phyloP scores from a whole-genome alignment of 2,113 vertebrate genomes.

The Chaetodon auriga region DNA sequence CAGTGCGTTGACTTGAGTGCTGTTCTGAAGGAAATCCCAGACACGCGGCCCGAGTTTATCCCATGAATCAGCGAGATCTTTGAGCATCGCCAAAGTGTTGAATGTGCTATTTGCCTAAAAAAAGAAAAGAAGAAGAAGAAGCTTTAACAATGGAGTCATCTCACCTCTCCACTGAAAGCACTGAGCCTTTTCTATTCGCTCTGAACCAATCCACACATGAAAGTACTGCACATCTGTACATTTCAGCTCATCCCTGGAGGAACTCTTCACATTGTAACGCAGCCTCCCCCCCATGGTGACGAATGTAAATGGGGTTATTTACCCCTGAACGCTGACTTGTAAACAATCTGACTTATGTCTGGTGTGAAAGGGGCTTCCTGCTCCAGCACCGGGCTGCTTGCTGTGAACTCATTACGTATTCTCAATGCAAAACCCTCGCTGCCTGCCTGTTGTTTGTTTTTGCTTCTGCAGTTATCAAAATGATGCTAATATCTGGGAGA shows the following conservation, averaged over 20 bases:
- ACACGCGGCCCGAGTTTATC: slow-evolving; percentile 88
- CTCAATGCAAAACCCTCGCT: slow-evolving; percentile 30
- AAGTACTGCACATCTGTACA: slow-evolving; percentile 44
- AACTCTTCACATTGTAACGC: slow-evolving; percentile 51
- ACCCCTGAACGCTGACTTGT: slow-evolving; percentile 71
- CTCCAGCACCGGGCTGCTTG: slow-evolving; percentile 29
- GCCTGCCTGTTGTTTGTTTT: slow-evolving; percentile 66
- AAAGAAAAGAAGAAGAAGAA: slow-evolving; percentile 33
- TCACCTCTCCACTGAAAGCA: slow-evolving; percentile 15
- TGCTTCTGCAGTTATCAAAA: slow-evolving; percentile 55
- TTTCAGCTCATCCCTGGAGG: slow-evolving; percentile 57
- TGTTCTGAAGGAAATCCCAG: slow-evolving; percentile 90
- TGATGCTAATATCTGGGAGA: slow-evolving; percentile 58
- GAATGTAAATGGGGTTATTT: slow-evolving; percentile 77
- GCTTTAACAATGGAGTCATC: slow-evolving; percentile 30
- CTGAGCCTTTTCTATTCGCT: slow-evolving; percentile 24
- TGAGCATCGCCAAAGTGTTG: slow-evolving; percentile 88
- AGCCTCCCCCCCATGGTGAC: slow-evolving; percentile 20
- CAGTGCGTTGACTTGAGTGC: slow-evolving; percentile 89
- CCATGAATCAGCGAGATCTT: slow-evolving; percentile 90
- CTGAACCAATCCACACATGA: slow-evolving; percentile 45
- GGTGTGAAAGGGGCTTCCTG: slow-evolving; percentile 51
- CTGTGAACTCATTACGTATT: slow-evolving; percentile 71
- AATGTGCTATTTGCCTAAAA: slow-evolving; percentile 95
- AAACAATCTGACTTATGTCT: slow-evolving; percentile 61